phyloP scores from a whole-genome alignment of 2,888 invertebrate species.

The Tillus elongatus region DNA sequence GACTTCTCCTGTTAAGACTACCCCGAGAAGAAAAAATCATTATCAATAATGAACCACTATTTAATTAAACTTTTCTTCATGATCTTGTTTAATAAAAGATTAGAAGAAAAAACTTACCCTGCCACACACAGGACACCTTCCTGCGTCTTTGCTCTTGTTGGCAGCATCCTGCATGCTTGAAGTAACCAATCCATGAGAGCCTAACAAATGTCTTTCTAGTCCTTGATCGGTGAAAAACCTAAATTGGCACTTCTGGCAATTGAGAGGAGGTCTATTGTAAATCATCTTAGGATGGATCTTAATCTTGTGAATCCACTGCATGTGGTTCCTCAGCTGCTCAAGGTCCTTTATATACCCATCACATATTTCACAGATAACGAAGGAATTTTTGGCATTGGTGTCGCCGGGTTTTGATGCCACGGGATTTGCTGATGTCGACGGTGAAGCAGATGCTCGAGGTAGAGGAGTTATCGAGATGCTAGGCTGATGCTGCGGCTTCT shows the following conservation, averaged over 20 bases:
- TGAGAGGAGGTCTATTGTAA: slow-evolving; percentile 85
- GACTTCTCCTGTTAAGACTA: too few species aligned
- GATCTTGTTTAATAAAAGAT: too few species aligned
- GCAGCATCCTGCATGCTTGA: slow-evolving; percentile 94
- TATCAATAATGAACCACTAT: too few species aligned
- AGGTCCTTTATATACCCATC: slow-evolving; percentile 94
- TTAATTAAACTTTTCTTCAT: not conserved
- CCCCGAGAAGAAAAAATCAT: too few species aligned
- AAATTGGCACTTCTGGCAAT: slow-evolving; percentile 93
- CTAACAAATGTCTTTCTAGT: slow-evolving; percentile 86
- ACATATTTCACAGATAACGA: slow-evolving; percentile 94
- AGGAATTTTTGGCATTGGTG: slow-evolving; percentile 62
- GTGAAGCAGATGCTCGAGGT: slow-evolving; percentile 56
- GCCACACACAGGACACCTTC: slow-evolving; percentile 90
- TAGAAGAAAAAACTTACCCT: slow-evolving; percentile 52
- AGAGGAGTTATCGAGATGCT: slow-evolving; percentile 86
- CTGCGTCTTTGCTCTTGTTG: slow-evolving; percentile 88
- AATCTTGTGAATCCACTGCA: slow-evolving; percentile 97
- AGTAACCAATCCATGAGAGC: slow-evolving; percentile 89
- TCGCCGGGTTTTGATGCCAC: slow-evolving; percentile 43
- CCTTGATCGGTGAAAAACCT: slow-evolving; percentile 97
- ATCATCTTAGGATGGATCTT: slow-evolving; percentile 96
- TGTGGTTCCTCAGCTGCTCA: slow-evolving; percentile 87
- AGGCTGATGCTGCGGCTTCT: slow-evolving; percentile 57
- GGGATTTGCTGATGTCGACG: slow-evolving; percentile 38